Percentiles rank a stretch among this genome's conserved stretches.
phyloP scores from a whole-genome alignment of 2,113 vertebrate species.

The Malurus melanocephalus region DNA sequence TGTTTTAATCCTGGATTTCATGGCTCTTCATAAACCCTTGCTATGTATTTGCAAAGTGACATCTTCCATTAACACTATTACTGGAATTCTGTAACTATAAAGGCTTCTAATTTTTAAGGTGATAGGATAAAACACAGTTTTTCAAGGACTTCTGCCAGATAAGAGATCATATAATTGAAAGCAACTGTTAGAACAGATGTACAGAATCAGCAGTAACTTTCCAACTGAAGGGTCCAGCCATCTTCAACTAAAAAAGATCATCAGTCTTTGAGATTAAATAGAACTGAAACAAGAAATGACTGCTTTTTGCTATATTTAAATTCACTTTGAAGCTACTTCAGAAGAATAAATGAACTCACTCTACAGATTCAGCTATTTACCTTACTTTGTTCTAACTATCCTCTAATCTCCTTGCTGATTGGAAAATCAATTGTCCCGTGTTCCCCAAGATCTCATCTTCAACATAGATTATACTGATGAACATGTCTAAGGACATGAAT shows the following conservation, averaged over 20 bases:
- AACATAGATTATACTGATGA: background rate
- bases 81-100: background rate
- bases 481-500: background rate
- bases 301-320: constrained; percentile 27
- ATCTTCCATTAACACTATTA: background rate
- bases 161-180: background rate
- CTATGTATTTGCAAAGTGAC: background rate
- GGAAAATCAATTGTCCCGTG: constrained; percentile 14
- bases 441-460: background rate
- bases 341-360: constrained; percentile 6
- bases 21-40: background rate
- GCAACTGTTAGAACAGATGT: background rate
- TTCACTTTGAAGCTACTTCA: constrained; percentile 43
- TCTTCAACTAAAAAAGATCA: background rate
- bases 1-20: background rate
- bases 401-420: background rate
- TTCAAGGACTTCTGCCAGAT: background rate
- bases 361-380: constrained; percentile 20
- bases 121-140: background rate
- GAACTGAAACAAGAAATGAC: constrained; percentile 16
- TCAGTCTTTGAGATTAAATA: constrained; percentile 12
- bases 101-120: background rate
- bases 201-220: background rate
- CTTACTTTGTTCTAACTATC: background rate
- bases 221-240: background rate